phyloP scores from a whole-genome alignment of 2,113 vertebrate genomes.

The Anolis carolinensis region DNA sequence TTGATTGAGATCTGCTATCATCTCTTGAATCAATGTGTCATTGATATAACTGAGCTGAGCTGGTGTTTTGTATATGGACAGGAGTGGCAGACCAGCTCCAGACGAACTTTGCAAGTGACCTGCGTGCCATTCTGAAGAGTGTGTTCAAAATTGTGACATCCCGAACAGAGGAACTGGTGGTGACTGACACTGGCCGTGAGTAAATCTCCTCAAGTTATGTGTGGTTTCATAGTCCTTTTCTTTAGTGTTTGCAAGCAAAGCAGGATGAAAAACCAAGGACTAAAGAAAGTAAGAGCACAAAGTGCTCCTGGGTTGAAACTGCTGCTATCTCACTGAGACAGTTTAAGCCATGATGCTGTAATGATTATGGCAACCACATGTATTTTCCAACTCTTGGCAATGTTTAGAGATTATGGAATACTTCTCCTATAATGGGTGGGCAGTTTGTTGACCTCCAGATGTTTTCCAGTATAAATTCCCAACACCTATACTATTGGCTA shows the following conservation, averaged over 20 bases:
- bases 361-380: background rate
- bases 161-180: background rate
- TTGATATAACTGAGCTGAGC: background rate
- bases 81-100: slow-evolving; percentile 81
- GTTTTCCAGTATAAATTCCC: background rate
- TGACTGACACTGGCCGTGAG: slow-evolving; percentile 49
- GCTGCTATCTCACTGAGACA: background rate
- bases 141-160: slow-evolving; percentile 73
- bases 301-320: background rate
- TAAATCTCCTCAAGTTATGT: slow-evolving; percentile 13
- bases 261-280: background rate
- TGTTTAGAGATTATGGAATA: background rate
- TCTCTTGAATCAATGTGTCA: background rate
- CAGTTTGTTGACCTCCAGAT: background rate
- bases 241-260: background rate
- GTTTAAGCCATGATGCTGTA: background rate
- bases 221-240: background rate
- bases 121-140: slow-evolving; percentile 74
- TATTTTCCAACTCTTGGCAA: background rate
- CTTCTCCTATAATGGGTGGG: background rate
- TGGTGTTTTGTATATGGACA: slow-evolving; percentile 11
- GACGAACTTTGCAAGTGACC: slow-evolving; percentile 80
- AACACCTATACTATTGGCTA: background rate
- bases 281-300: too few relatives aligned
- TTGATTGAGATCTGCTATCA: background rate